Conservation (phyloP, 2,888 invertebrate genomes). For the Phyllotreta striolata region DNA sequence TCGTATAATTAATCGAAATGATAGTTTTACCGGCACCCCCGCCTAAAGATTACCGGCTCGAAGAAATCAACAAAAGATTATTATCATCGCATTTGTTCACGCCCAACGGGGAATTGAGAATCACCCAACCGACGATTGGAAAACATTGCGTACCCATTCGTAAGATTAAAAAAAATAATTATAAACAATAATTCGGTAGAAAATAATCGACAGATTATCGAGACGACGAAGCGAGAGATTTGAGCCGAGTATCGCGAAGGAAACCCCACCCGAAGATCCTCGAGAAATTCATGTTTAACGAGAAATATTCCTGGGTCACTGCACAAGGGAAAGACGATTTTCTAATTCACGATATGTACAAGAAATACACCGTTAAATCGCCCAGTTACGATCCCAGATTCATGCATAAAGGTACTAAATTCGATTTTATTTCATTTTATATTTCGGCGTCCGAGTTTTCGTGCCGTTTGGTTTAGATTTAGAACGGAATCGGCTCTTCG, state of each 20-base stretch:
- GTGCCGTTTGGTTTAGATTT: too few species aligned
- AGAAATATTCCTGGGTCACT: slow-evolving; percentile 66
- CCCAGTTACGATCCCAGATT: slow-evolving; percentile 51
- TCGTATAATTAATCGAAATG: too few species aligned
- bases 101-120: slow-evolving; percentile 61
- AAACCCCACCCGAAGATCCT: slow-evolving; percentile 50
- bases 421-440: too few species aligned
- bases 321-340: slow-evolving; percentile 66
- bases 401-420: slow-evolving; percentile 53
- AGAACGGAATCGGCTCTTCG: too few species aligned
- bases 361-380: slow-evolving; percentile 56
- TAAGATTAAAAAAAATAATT: slow-evolving; percentile 1
- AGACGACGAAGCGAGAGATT: slow-evolving; percentile 60
- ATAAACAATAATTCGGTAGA: too few species aligned
- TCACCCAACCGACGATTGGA: slow-evolving; percentile 64
- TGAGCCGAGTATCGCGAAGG: slow-evolving; percentile 27
- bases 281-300: slow-evolving; percentile 62
- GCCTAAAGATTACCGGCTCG: slow-evolving; percentile 56
- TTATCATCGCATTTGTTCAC: slow-evolving; percentile 60
- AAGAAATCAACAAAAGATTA: slow-evolving; percentile 48
- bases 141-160: slow-evolving; percentile 62
- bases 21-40: slow-evolving; percentile 55
- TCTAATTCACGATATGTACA: slow-evolving; percentile 63
- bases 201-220: slow-evolving; percentile 55
- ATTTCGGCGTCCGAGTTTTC: too few species aligned